Evolutionary conservation across 2,888 invertebrate genomes (phyloP).

Genomic region (Unio pictorum): DNA sequence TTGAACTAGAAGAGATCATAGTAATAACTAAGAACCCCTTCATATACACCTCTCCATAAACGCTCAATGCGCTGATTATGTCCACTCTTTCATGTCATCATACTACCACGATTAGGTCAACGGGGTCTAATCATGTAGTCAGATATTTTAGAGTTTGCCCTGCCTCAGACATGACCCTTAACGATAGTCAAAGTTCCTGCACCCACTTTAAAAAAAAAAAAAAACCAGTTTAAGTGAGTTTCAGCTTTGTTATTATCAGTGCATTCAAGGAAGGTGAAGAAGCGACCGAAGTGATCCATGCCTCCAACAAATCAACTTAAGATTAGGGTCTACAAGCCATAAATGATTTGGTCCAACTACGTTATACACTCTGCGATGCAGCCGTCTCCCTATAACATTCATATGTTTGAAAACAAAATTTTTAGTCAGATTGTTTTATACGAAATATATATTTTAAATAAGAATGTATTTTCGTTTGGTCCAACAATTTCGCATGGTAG

Average conservation of each 20-base stretch:
- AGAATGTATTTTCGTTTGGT: too few species aligned
- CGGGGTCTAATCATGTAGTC: conserved; percentile 16
- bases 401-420: too few species aligned
- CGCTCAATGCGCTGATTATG: conserved; percentile 5
- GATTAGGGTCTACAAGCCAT: conserved; percentile 30
- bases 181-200: background rate
- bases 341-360: conserved; percentile 15
- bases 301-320: conserved; percentile 29
- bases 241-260: conserved; percentile 23
- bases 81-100: conserved; percentile 23
- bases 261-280: conserved; percentile 16
- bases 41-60: too few species aligned
- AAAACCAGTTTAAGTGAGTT: conserved; percentile 15
- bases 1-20: conserved; percentile 21
- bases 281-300: conserved; percentile 27
- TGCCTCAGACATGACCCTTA: conserved; percentile 18
- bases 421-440: too few species aligned
- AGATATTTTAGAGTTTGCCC: conserved; percentile 17
- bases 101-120: conserved; percentile 8
- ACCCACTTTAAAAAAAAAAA: conserved; percentile 3
- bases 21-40: conserved; percentile 19
- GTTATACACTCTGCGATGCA: too few species aligned
- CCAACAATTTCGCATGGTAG: too few species aligned
- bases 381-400: conserved; percentile 11
- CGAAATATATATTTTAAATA: too few species aligned